Evolutionary conservation across 2,113 vertebrate genomes (phyloP), one percentile per base, ranked within the genome.

Genomic region (Cynoglossus semilaevis): DNA sequence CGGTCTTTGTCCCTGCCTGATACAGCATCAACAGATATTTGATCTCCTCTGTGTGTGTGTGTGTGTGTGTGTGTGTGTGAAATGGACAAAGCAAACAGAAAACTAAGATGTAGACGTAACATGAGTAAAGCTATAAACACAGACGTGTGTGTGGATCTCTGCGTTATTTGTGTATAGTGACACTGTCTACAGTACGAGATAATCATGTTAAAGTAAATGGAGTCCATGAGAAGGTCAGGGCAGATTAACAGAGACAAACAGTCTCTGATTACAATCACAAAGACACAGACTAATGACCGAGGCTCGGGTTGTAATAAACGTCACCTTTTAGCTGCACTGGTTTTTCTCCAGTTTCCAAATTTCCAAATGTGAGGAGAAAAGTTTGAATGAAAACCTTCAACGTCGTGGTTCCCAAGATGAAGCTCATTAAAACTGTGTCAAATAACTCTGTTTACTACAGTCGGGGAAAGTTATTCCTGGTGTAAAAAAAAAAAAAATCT

Each of bases 261-360:
- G 44, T 51, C 56, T 84, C 63, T 49, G 49, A 72, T 86, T 87
- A 85, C 81, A 81, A 57, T 7, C 38, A 49, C 12, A 50, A 14
- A 50, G 18, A 34, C 47, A 34, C 11, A 15, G 17, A 49, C 47
- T 29, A 29, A 29, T 29, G 2, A 29, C 22, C 2, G 22, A 29
- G 22, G 22, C 22, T 29, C 3, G 6, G 22, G 22, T 29, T 29
- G 3, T 29, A 6, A 29, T 29, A 29, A 29, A 29, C 6, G 22
- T 29, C 22, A 29, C 22, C 22, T 29, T 29, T 29, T 29, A 29
- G 22, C 22, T 29, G 22, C n/a, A n/a, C 22, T 29, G 22, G 22
- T 29, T 29, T 29, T 6, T 29, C 22, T 29, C 22, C 22, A 29
- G 6, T 2, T 29, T 29, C 22, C 22, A 29, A 29, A 29, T 2